These are phyloP conservation scores for Drosophila rellima DNA, from an alignment of 2,888 invertebrate genomes.

Conservation along the genomic window DNA sequence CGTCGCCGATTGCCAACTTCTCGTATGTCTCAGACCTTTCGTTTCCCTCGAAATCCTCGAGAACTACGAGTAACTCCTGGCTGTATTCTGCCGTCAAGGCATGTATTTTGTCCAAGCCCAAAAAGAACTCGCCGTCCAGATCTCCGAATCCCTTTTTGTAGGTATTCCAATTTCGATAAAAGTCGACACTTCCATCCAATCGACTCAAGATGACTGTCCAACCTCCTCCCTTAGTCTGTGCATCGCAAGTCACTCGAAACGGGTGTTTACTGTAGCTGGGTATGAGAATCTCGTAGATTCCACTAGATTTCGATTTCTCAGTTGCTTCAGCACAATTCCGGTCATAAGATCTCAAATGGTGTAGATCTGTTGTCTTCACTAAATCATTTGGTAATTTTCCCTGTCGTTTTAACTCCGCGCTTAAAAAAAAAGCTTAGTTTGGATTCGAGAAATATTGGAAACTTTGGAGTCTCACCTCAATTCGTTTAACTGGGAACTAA, in stretches of 20 bases:
- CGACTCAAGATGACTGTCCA: slow-evolving; percentile 1
- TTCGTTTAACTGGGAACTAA: background rate
- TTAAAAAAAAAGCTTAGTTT: background rate
- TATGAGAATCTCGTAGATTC: slow-evolving; percentile 2
- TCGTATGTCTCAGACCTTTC: background rate
- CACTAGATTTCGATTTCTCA: background rate
- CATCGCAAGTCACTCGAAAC: background rate
- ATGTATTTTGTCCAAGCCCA: slow-evolving; percentile 5
- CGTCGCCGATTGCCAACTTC: slow-evolving; percentile 1
- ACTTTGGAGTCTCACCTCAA: background rate
- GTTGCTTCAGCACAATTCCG: background rate
- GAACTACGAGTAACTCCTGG: background rate
- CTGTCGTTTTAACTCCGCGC: background rate
- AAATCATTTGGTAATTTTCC: background rate
- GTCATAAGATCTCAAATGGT: background rate
- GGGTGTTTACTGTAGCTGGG: slow-evolving; percentile 1
- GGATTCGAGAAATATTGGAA: background rate
- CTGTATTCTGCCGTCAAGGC: background rate
- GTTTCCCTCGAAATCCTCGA: slow-evolving; percentile 3
- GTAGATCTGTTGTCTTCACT: background rate
- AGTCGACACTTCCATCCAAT: slow-evolving; percentile 1
- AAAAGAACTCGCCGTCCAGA: slow-evolving; percentile 8
- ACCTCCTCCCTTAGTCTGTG: background rate
- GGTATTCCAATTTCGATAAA: background rate
- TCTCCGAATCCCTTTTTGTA: slow-evolving; percentile 8